Evolutionary conservation across 2,888 invertebrate species (phyloP), one percentile per base, ranked within the genome.

Genomic region (Dicranocentrus wangi): DNA sequence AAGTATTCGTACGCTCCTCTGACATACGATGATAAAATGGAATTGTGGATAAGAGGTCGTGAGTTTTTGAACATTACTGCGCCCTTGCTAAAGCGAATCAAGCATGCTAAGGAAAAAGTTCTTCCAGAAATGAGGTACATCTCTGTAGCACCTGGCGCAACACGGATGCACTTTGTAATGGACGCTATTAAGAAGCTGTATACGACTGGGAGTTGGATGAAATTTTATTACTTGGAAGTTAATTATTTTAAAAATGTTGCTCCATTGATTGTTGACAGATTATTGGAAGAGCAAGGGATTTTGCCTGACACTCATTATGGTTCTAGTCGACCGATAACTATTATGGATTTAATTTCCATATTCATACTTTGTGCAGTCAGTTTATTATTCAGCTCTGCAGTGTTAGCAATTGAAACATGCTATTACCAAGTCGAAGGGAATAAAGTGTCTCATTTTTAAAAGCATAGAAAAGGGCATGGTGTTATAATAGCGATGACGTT

Each of bases 241-340:
- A 70, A 79, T 65, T 79, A 65, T 42, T 70, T 39, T 27, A 65
- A 53, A 25, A 53, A 51, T 65, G 65, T 79, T 1, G 78, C 71
- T n/a, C 78, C 78, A 5, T 21, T 55, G 15, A 15, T 71, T 8
- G 78, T 21, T 13, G 32, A n/a, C 2, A 39, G 21, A 19, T 8
- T 63, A 2, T 19, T 39, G 2, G 21, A 42, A 13, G 23, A 19
- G 19, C 13, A 39, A 15, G 61, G 61, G 10, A 43, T 43, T 2
- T 2, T n/a, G 13, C 15, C 13, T n/a, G 43, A 43, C 13, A 13
- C 2, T 43, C 10, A 43, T 43, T 43, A 43, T 43, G 43, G 43
- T 1, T 3, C 43, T 1, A 43, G 43, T 43, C 43, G 43, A 13
- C 43, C 43, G n/a, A 2, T 43, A 43, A 43, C 2, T 2, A n/a